These are phyloP conservation scores for Perca schrenkii DNA, from an alignment of 2,113 vertebrate genomes.

Conservation along the genomic window DNA sequence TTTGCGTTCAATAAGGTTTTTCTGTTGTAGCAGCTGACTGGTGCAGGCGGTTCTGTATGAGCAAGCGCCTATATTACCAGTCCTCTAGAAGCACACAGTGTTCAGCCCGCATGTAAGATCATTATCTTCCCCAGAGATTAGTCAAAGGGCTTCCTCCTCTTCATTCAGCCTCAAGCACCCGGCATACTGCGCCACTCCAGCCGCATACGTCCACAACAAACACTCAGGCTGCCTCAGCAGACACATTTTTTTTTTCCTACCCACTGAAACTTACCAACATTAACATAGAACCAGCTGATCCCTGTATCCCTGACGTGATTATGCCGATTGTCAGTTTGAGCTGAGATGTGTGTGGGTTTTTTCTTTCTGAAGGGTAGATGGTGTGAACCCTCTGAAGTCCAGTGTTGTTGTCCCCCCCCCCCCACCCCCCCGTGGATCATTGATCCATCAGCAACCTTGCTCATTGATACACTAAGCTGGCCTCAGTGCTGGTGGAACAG, in stretches of 20 bases:
- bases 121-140: constrained; percentile 68
- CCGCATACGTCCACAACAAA: constrained; percentile 56
- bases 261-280: not conserved
- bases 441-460: constrained; percentile 22
- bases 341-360: constrained; percentile 4
- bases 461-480: constrained; percentile 33
- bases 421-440: not conserved
- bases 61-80: constrained; percentile 37
- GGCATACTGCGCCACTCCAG: constrained; percentile 65
- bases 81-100: constrained; percentile 54
- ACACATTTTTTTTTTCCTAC: not conserved
- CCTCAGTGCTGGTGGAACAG: constrained; percentile 22
- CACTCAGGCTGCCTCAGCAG: constrained; percentile 28
- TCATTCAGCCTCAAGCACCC: constrained; percentile 62
- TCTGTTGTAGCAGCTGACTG: constrained; percentile 23
- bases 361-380: not conserved
- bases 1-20: not conserved
- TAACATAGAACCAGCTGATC: constrained; percentile 10
- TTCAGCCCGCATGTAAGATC: constrained; percentile 60
- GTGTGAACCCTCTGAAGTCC: constrained; percentile 21
- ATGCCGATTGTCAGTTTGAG: not conserved
- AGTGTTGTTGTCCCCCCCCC: not conserved
- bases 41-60: constrained; percentile 7
- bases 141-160: constrained; percentile 72
- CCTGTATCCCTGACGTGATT: not conserved